These are phyloP conservation scores for Coccyzus lansbergi DNA, from an alignment of 2,797 vertebrate species.

Conservation along the genomic window DNA sequence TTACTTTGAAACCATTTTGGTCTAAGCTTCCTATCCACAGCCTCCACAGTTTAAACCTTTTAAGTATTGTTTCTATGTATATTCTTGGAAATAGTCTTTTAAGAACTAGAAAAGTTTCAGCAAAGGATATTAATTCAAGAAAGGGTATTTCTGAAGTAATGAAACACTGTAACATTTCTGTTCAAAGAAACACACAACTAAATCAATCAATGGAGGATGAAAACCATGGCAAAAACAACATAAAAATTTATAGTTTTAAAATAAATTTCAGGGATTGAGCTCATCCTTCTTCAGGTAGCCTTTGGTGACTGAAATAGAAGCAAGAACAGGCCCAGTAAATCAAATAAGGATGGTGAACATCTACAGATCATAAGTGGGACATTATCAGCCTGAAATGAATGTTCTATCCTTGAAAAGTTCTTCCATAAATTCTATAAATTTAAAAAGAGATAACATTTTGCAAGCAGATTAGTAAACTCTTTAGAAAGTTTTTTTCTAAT, in stretches of 20 bases:
- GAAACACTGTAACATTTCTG: neutral
- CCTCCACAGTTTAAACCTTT: neutral
- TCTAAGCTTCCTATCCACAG: neutral
- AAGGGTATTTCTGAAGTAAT: neutral
- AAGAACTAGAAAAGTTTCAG: neutral
- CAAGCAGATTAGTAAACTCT: neutral
- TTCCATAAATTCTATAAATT: neutral
- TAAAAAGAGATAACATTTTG: neutral
- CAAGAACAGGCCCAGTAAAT: neutral
- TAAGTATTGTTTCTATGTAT: neutral
- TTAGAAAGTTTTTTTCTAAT: neutral
- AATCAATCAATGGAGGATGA: neutral
- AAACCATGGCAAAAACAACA: neutral
- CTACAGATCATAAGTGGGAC: fast-evolving
- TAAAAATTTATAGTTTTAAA: neutral
- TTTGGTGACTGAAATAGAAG: neutral
- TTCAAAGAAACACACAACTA: neutral
- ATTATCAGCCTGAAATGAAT: neutral
- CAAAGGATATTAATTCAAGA: neutral
- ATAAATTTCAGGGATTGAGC: neutral
- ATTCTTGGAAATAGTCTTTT: neutral
- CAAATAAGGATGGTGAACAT: neutral
- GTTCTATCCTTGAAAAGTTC: neutral
- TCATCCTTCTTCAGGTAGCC: neutral
- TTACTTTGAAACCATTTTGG: neutral